These are phyloP conservation scores for Cotesia chilonis DNA, from an alignment of 1,140 invertebrate species.

Conservation along the genomic window DNA sequence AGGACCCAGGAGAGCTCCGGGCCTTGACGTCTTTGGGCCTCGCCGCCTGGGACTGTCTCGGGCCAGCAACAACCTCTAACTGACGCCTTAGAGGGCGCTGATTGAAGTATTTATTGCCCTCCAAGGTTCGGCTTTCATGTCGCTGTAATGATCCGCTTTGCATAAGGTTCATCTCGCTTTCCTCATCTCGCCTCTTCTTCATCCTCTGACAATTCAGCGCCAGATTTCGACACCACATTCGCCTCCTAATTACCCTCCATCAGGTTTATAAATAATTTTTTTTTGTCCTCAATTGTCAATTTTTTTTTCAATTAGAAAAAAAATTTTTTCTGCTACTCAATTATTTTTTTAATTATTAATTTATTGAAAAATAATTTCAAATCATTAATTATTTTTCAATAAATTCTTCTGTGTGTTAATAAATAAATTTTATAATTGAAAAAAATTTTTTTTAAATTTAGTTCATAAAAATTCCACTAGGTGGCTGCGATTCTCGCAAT, in stretches of 20 bases:
- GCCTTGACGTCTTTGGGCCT: conserved; percentile 50
- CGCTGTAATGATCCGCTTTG: conserved; percentile 60
- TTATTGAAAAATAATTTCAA: too few relatives aligned
- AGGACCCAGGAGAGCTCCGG: conserved; percentile 19
- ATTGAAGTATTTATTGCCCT: conserved; percentile 64
- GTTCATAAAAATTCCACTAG: too few relatives aligned
- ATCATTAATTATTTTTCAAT: too few relatives aligned
- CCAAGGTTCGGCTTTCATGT: conserved; percentile 43
- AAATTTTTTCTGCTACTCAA: too few relatives aligned
- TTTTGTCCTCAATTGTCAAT: too few relatives aligned
- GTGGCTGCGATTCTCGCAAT: too few relatives aligned
- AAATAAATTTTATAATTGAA: too few relatives aligned
- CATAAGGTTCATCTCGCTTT: conserved; percentile 41
- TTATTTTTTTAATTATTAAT: too few relatives aligned
- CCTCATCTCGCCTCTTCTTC: neutral
- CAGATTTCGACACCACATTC: neutral
- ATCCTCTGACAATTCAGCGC: neutral
- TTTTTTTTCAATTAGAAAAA: too few relatives aligned
- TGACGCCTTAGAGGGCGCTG: conserved; percentile 62
- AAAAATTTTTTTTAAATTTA: too few relatives aligned
- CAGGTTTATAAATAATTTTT: too few relatives aligned
- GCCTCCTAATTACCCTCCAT: neutral
- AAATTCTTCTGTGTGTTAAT: too few relatives aligned
- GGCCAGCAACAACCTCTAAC: conserved; percentile 45
- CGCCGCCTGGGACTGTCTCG: conserved; percentile 55